A percentile compares a stretch with the other conserved stretches of the same genome.
These are phyloP conservation scores for Venustaconcha ellipsiformis DNA, from an alignment of 1,140 invertebrate genomes.

Conservation along the genomic window DNA sequence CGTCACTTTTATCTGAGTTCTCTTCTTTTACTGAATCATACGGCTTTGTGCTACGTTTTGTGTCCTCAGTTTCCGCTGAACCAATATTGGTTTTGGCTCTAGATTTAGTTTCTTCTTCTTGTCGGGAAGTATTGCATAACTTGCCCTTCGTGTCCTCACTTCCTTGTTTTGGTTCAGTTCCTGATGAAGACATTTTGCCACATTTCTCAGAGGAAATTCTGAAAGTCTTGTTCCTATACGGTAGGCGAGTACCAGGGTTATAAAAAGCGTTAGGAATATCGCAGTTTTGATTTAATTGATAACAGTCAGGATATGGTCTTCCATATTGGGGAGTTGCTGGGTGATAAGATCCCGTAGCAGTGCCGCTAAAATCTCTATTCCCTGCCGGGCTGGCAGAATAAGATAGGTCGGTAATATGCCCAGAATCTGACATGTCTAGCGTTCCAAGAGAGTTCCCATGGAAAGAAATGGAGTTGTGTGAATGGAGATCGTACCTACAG, in stretches of 20 bases:
- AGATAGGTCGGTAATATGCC: constrained; percentile 60
- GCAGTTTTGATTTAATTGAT: constrained; percentile 11
- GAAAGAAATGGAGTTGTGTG: constrained; percentile 28
- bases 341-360: constrained; percentile 30
- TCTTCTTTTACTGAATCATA: constrained; percentile 37
- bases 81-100: constrained; percentile 11
- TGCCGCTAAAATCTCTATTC: constrained; percentile 36
- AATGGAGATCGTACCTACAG: constrained; percentile 58
- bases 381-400: constrained; percentile 44
- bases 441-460: constrained; percentile 11
- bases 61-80: constrained; percentile 29
- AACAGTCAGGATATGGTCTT: constrained; percentile 23
- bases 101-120: constrained; percentile 10
- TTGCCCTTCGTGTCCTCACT: constrained; percentile 5
- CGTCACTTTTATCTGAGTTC: constrained; percentile 36
- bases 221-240: constrained; percentile 8
- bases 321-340: constrained; percentile 28
- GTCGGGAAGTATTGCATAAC: not conserved
- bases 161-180: constrained; percentile 12
- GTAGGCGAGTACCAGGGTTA: constrained; percentile 8
- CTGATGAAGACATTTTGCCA: constrained; percentile 5
- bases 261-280: constrained; percentile 8
- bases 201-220: not conserved
- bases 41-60: constrained; percentile 25
- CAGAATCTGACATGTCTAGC: constrained; percentile 45